phyloP scores from a whole-genome alignment of 1,140 invertebrate genomes.

The Drosophila trapezifrons region DNA sequence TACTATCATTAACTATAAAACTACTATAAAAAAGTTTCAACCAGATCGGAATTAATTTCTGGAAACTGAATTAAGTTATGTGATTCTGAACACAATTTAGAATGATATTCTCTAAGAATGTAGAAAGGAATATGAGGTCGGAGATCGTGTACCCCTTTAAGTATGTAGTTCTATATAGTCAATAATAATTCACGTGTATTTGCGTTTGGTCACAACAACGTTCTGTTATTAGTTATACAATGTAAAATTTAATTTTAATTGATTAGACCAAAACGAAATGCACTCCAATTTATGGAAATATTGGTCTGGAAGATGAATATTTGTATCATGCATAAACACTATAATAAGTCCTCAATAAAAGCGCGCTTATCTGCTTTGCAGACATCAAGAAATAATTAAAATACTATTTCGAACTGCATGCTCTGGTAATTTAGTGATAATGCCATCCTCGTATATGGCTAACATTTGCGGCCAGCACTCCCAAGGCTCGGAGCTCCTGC shows the following conservation, averaged over 20 bases:
- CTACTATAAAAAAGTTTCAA: neutral
- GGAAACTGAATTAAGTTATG: no score
- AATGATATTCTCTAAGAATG: no score
- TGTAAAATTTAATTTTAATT: neutral
- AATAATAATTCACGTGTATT: no score
- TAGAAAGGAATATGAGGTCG: no score
- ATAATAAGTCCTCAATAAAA: neutral
- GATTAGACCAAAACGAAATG: no score
- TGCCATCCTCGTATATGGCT: slow-evolving; percentile 15
- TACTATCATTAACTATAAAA: no score
- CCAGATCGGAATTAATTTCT: neutral
- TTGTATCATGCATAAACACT: neutral
- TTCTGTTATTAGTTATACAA: neutral
- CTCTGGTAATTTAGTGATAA: slow-evolving; percentile 35
- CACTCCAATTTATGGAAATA: neutral
- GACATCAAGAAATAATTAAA: slow-evolving; percentile 27
- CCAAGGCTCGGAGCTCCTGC: neutral
- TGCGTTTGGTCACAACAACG: neutral
- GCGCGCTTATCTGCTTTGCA: neutral
- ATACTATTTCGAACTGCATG: slow-evolving; percentile 24
- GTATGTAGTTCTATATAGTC: no score
- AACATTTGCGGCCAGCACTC: slow-evolving; percentile 8
- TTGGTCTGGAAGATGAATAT: neutral
- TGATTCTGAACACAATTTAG: no score
- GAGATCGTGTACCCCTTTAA: no score